Conservation (phyloP, 2,888 invertebrate species). For the Limnephilus lunatus region DNA sequence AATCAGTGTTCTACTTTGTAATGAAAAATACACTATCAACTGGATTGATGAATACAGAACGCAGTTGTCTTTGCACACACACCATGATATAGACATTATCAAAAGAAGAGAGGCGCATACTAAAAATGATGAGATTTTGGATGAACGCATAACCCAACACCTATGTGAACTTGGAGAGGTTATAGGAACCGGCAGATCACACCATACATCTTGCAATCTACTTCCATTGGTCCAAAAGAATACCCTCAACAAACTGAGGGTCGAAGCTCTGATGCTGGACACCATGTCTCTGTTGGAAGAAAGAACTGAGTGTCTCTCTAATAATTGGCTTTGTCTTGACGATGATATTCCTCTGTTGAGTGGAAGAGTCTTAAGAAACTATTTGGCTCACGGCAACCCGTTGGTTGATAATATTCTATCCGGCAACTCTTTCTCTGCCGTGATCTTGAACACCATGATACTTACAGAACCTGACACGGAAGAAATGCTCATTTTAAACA, state of each 20-base stretch:
- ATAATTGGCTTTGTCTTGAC: too few relatives aligned
- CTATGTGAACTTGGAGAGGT: neutral
- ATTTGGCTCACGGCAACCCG: too few relatives aligned
- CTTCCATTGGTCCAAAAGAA: too few relatives aligned
- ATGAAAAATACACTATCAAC: neutral
- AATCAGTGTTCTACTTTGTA: neutral
- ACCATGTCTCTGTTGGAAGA: too few relatives aligned
- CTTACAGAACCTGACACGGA: neutral
- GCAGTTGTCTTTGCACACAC: neutral
- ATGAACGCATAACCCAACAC: neutral
- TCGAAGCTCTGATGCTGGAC: too few relatives aligned
- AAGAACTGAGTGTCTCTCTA: too few relatives aligned
- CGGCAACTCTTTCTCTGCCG: neutral
- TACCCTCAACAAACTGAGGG: too few relatives aligned
- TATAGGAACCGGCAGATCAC: neutral
- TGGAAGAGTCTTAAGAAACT: too few relatives aligned
- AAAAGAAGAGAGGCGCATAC: too few relatives aligned
- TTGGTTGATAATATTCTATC: neutral
- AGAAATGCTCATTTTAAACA: neutral
- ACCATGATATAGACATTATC: too few relatives aligned
- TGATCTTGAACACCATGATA: neutral
- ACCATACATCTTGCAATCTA: neutral
- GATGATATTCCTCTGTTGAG: too few relatives aligned
- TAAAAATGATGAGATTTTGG: neutral
- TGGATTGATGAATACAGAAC: slow-evolving; percentile 34